Conservation (phyloP, 2,113 vertebrate species). For the Bambusicola thoracicus region DNA sequence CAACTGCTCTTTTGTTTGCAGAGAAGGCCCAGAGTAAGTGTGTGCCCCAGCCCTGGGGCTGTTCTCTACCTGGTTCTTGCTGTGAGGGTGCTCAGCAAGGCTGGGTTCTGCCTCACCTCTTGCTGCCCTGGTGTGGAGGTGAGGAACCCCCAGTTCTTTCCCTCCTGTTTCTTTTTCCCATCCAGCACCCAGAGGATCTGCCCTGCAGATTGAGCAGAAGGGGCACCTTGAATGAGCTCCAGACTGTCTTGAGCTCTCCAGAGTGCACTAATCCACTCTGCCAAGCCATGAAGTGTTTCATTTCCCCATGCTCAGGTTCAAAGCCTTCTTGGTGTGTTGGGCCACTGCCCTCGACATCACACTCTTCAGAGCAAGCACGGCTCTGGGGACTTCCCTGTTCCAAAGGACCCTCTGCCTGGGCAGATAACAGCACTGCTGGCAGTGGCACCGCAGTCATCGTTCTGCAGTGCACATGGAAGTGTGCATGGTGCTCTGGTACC, state of each 20-base stretch:
- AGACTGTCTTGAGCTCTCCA: background rate
- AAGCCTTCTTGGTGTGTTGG: background rate
- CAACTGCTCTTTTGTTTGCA: background rate
- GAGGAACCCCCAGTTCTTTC: background rate
- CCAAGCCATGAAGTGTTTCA: background rate
- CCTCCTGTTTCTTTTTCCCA: background rate
- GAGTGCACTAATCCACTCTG: constrained; percentile 23
- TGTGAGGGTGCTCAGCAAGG: background rate
- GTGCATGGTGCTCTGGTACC: background rate
- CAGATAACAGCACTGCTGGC: constrained; percentile 9
- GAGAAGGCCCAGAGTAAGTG: background rate
- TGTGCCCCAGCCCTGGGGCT: background rate
- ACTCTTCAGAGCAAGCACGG: accelerated
- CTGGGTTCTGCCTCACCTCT: background rate
- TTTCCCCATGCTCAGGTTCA: constrained; percentile 32
- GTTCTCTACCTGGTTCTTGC: background rate
- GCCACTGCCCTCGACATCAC: background rate
- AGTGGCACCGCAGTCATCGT: background rate
- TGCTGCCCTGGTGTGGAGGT: background rate
- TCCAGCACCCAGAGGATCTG: background rate
- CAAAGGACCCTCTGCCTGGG: background rate
- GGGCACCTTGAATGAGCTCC: constrained; percentile 24
- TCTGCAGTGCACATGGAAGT: background rate
- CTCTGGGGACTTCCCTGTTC: background rate
- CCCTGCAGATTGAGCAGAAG: background rate